A percentile compares a stretch with the other conserved stretches of the same genome.
These are phyloP conservation scores for Mustelus asterias DNA, from an alignment of 2,113 vertebrate species.

Conservation along the genomic window DNA sequence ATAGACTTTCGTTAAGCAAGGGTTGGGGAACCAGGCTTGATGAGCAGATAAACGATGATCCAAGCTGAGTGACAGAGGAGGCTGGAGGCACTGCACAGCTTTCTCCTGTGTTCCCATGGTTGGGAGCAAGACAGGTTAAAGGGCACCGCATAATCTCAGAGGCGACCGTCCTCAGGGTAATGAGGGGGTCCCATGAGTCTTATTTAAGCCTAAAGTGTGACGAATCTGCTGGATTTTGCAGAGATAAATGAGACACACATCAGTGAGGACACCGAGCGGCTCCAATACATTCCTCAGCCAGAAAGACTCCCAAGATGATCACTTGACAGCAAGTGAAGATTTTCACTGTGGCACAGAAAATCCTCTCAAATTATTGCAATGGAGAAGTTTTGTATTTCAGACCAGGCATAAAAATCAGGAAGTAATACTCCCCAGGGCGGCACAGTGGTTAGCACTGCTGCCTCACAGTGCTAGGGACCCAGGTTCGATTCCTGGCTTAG, in stretches of 20 bases:
- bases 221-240: not conserved
- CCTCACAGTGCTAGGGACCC: no score
- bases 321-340: not conserved
- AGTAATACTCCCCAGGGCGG: not conserved
- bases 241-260: not conserved
- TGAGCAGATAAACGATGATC: not conserved
- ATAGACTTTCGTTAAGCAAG: not conserved
- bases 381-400: not conserved
- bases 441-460: no score
- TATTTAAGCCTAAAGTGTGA: not conserved
- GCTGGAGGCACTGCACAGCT: not conserved
- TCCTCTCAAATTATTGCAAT: not conserved
- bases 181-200: not conserved
- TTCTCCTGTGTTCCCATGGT: not conserved
- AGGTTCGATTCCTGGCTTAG: no score
- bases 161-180: not conserved
- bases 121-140: not conserved
- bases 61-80: not conserved
- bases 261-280: not conserved
- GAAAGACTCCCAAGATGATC: not conserved
- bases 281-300: not conserved
- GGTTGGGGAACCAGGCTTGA: not conserved
- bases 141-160: not conserved
- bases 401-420: not conserved
- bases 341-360: not conserved